These are phyloP conservation scores for Actinemys pallida DNA, from an alignment of 2,113 vertebrate species.

Conservation along the genomic window DNA sequence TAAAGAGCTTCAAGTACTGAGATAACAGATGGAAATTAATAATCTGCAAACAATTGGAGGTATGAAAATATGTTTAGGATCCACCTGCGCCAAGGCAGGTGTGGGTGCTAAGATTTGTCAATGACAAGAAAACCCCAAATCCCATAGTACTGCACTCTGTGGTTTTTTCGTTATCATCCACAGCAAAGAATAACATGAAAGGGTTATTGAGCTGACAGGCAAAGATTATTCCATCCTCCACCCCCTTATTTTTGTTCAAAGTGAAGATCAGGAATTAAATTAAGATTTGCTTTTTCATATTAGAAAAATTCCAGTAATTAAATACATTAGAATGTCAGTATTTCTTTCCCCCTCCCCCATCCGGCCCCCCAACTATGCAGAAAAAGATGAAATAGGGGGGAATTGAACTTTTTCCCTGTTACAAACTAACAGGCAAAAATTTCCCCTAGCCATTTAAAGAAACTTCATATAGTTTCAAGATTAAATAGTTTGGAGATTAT, in stretches of 20 bases:
- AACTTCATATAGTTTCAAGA: not conserved
- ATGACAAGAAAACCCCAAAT: not conserved
- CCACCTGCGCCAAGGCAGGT: not conserved
- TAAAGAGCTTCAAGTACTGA: not conserved
- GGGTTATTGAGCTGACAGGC: not conserved
- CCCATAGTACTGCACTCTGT: not conserved
- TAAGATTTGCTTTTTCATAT: constrained; percentile 13
- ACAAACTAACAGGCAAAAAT: not conserved
- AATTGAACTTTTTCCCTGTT: not conserved
- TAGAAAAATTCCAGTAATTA: not conserved
- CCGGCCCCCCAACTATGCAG: not conserved
- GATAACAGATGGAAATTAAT: not conserved
- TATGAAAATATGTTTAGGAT: not conserved
- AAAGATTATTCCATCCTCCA: not conserved
- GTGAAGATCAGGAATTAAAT: not conserved
- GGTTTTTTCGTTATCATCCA: not conserved
- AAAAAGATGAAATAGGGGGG: not conserved
- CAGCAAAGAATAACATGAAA: not conserved
- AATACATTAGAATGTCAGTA: not conserved
- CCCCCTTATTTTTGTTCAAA: not conserved
- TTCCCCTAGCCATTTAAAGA: not conserved
- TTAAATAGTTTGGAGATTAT: not conserved
- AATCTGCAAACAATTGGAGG: not conserved
- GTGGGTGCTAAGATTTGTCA: not conserved
- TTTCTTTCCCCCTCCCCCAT: not conserved